phyloP scores from a whole-genome alignment of 2,797 vertebrate species.

The Etheostoma nigrum region DNA sequence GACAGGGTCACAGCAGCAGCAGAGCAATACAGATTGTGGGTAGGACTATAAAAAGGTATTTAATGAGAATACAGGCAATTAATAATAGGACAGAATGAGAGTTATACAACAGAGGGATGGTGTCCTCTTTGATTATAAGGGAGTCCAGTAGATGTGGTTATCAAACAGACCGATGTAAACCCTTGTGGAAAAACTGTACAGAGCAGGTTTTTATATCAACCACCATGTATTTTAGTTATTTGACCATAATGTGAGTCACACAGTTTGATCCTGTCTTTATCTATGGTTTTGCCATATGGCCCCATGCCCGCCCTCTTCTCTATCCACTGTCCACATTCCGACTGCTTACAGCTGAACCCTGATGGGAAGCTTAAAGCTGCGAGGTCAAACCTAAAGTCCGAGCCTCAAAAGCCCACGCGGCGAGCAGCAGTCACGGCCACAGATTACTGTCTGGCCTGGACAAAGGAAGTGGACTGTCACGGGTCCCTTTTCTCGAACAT shows the following conservation, averaged over 20 bases:
- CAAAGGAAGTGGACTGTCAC: slow-evolving; percentile 53
- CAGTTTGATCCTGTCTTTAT: slow-evolving; percentile 65
- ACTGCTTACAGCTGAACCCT: slow-evolving; percentile 40
- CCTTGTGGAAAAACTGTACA: not conserved
- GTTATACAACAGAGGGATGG: slow-evolving; percentile 10
- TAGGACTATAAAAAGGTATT: slow-evolving; percentile 22
- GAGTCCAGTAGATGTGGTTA: slow-evolving; percentile 31
- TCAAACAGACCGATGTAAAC: slow-evolving; percentile 21
- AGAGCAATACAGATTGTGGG: slow-evolving; percentile 20
- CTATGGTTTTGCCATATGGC: slow-evolving; percentile 37
- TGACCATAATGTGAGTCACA: slow-evolving; percentile 4
- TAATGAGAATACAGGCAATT: slow-evolving; percentile 40
- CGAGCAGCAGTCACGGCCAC: not conserved
- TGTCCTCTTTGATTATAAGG: slow-evolving; percentile 13
- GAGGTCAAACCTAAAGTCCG: slow-evolving; percentile 59
- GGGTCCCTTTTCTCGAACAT: slow-evolving; percentile 10
- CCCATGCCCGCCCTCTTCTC: slow-evolving; percentile 21
- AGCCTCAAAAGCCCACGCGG: slow-evolving; percentile 61
- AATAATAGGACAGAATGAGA: slow-evolving; percentile 35
- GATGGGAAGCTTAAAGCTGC: slow-evolving; percentile 55
- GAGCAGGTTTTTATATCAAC: slow-evolving; percentile 33
- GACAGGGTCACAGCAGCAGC: slow-evolving; percentile 44
- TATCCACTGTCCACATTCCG: slow-evolving; percentile 45
- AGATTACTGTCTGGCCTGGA: slow-evolving; percentile 57
- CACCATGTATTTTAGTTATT: slow-evolving; percentile 28